phyloP scores from a whole-genome alignment of 2,797 vertebrate species.

The Lithobates pipiens region DNA sequence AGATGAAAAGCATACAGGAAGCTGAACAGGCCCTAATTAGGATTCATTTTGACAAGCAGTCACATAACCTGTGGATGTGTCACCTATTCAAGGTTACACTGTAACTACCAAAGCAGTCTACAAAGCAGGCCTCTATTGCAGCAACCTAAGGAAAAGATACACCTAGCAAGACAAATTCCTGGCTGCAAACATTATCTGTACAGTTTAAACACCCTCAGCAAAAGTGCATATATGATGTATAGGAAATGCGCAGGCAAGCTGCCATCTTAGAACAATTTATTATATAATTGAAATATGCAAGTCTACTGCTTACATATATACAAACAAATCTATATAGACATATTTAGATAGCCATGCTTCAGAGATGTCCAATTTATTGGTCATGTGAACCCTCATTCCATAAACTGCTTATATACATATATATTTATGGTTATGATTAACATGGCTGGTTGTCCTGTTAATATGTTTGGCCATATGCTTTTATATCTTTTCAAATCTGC shows the following conservation, averaged over 20 bases:
- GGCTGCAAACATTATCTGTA: slow-evolving; percentile 1
- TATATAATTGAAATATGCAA: not conserved
- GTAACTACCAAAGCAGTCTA: not conserved
- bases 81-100: not conserved
- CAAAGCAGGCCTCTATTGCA: not conserved
- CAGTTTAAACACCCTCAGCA: not conserved
- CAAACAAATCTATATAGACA: not conserved
- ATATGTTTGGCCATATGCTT: not conserved
- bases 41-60: slow-evolving; percentile 23
- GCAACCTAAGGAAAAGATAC: slow-evolving; percentile 8
- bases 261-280: not conserved
- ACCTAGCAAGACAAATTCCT: not conserved
- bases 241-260: not conserved
- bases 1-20: not conserved
- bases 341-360: not conserved
- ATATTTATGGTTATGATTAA: not conserved
- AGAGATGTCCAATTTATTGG: not conserved
- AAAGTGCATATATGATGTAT: not conserved
- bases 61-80: not conserved
- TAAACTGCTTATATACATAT: not conserved
- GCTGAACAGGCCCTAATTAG: not conserved
- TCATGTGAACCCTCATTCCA: not conserved
- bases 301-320: not conserved
- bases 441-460: not conserved
- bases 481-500: not conserved